A percentile compares a stretch with the other conserved stretches of the same genome.
phyloP scores from a whole-genome alignment of 2,888 invertebrate species.

The Cepaea hortensis region DNA sequence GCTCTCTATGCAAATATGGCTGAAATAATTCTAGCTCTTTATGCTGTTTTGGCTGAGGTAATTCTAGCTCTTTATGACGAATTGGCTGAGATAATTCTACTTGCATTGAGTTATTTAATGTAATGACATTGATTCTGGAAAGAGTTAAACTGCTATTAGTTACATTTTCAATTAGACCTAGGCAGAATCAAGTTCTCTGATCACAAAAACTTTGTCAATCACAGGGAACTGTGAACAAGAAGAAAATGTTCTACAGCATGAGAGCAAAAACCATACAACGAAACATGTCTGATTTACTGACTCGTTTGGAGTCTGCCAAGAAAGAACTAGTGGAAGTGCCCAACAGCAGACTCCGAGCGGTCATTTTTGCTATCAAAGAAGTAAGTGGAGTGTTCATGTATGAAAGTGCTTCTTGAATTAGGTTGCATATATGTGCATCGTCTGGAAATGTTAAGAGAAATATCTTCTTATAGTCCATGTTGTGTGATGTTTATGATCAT shows the following conservation, averaged over 20 bases:
- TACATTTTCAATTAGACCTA: constrained; percentile 53
- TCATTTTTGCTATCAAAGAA: constrained; percentile 67
- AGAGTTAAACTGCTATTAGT: no score
- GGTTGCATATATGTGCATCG: no score
- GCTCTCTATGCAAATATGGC: constrained; percentile 63
- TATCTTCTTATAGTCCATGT: no score
- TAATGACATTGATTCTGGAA: no score
- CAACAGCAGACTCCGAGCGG: constrained; percentile 60
- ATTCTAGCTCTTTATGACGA: no score
- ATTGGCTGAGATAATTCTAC: no score
- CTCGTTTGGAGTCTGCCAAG: constrained; percentile 64
- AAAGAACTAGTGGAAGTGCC: constrained; percentile 63
- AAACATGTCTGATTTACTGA: constrained; percentile 66
- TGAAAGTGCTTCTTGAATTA: no score
- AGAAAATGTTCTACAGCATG: constrained; percentile 77
- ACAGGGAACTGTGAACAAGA: constrained; percentile 75
- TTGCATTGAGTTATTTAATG: no score
- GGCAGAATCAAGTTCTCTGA: not conserved
- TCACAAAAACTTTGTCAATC: not conserved
- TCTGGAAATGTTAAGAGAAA: no score
- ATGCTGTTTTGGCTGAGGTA: no score
- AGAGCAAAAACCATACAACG: constrained; percentile 69
- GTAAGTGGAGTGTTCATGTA: constrained; percentile 51
- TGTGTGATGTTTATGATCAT: no score
- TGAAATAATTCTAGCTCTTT: constrained; percentile 63